A percentile compares a stretch with the other conserved stretches of the same genome.
phyloP scores from a whole-genome alignment of 2,888 invertebrate genomes.

The Camptogramma bilineatum region DNA sequence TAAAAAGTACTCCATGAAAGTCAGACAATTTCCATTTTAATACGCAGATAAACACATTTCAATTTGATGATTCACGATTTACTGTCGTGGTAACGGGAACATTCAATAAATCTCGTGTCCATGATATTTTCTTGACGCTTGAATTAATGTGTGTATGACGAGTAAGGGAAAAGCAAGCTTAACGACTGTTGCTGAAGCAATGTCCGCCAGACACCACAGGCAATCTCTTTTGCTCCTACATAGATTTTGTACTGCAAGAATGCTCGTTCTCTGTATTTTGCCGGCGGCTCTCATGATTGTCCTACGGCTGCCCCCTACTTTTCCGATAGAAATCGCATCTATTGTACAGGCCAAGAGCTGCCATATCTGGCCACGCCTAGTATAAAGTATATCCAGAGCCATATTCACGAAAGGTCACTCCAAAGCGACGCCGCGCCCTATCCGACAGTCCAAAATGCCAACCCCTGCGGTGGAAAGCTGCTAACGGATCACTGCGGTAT shows the following conservation, averaged over 20 bases:
- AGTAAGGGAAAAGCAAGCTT: not conserved
- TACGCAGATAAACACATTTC: too few relatives aligned
- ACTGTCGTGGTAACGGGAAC: too few relatives aligned
- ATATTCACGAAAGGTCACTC: slow-evolving; percentile 41
- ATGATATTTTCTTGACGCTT: too few relatives aligned
- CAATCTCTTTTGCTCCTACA: too few relatives aligned
- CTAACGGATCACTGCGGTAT: slow-evolving; percentile 40
- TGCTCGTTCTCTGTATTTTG: not conserved
- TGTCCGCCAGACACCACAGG: not conserved
- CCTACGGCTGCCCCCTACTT: not conserved
- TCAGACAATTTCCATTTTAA: not conserved
- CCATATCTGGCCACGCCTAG: slow-evolving; percentile 13
- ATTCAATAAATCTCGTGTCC: too few relatives aligned
- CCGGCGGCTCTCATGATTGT: not conserved
- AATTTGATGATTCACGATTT: too few relatives aligned
- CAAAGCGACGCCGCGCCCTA: too few relatives aligned
- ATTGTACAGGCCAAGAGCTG: not conserved
- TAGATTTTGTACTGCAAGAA: not conserved
- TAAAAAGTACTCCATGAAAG: not conserved
- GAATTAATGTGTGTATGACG: too few relatives aligned
- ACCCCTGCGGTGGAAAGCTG: slow-evolving; percentile 39
- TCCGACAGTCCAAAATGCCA: slow-evolving; percentile 35
- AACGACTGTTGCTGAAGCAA: not conserved
- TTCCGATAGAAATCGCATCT: not conserved
- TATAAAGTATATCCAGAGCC: slow-evolving; percentile 19